phyloP scores from a whole-genome alignment of 2,888 invertebrate species.

The Seira musarum region DNA sequence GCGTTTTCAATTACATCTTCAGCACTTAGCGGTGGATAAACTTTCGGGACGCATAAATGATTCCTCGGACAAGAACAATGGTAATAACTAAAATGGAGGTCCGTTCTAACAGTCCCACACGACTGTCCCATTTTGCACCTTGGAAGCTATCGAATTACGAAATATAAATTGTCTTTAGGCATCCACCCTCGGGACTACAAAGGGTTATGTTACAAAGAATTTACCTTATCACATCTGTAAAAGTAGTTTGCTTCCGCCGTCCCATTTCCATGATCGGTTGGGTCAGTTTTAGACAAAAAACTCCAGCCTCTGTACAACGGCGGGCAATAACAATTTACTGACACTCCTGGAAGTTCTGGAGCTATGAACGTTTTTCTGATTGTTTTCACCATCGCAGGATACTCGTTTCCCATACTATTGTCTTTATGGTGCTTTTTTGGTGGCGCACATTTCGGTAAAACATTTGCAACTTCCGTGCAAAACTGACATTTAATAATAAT shows the following conservation, averaged over 20 bases:
- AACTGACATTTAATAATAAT: no score
- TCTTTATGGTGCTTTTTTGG: conserved; percentile 4
- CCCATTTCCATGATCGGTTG: conserved; percentile 65
- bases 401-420: conserved; percentile 13
- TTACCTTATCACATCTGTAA: conserved; percentile 74
- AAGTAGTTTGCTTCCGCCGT: conserved; percentile 70
- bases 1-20: conserved; percentile 46
- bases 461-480: conserved; percentile 55
- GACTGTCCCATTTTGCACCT: conserved; percentile 76
- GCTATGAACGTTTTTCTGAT: conserved; percentile 40
- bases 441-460: conserved; percentile 47
- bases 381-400: conserved; percentile 49
- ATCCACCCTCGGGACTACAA: no score
- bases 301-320: conserved; percentile 71
- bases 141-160: no score
- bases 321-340: conserved; percentile 75
- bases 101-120: conserved; percentile 78
- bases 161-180: no score
- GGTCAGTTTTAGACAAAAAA: conserved; percentile 45
- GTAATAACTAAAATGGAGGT: conserved; percentile 78
- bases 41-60: conserved; percentile 77
- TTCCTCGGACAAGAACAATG: conserved; percentile 78
- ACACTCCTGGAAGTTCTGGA: conserved; percentile 70
- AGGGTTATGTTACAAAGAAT: no score
- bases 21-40: conserved; percentile 38